phyloP scores from a whole-genome alignment of 2,113 vertebrate species.

The Melanotaenia duboulayi region DNA sequence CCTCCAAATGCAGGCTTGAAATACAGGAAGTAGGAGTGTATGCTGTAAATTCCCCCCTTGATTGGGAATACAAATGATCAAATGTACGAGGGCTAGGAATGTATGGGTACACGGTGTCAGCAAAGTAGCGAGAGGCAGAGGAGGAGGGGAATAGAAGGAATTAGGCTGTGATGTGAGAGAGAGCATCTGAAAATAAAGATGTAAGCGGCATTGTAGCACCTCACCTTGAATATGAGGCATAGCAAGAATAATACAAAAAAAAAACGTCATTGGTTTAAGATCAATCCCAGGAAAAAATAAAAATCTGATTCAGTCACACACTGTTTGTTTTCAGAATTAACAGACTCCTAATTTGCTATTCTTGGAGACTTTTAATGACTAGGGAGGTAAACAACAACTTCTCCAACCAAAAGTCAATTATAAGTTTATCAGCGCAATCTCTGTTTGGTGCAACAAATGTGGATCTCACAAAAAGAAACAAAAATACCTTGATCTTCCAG shows the following conservation, averaged over 20 bases:
- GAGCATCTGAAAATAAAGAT: conserved; percentile 80
- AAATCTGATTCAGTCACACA: conserved; percentile 60
- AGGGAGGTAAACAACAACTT: conserved; percentile 80
- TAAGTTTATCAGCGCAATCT: conserved; percentile 78
- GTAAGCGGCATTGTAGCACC: conserved; percentile 70
- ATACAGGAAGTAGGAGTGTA: conserved; percentile 78
- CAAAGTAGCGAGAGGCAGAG: conserved; percentile 70
- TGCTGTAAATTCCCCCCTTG: conserved; percentile 75
- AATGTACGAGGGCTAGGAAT: conserved; percentile 69
- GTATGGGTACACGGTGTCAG: conserved; percentile 77
- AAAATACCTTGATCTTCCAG: conserved; percentile 79
- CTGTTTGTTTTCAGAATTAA: conserved; percentile 82
- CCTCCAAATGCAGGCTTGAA: conserved; percentile 76
- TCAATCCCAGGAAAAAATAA: conserved; percentile 74
- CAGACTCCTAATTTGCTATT: conserved; percentile 84
- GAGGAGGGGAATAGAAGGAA: conserved; percentile 79
- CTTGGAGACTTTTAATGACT: conserved; percentile 85
- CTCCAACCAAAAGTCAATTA: conserved; percentile 81
- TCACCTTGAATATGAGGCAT: conserved; percentile 77
- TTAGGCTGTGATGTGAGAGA: conserved; percentile 75
- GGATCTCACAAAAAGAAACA: conserved; percentile 58
- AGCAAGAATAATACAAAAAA: conserved; percentile 81
- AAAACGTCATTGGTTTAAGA: conserved; percentile 71
- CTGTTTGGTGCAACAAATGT: conserved; percentile 57
- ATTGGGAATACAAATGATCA: conserved; percentile 82